A percentile compares a stretch with the other conserved stretches of the same genome.
Evolutionary conservation across 37 sponge, comb jelly and placozoan species (phyloP).

Genomic region (Spongia lamella): DNA sequence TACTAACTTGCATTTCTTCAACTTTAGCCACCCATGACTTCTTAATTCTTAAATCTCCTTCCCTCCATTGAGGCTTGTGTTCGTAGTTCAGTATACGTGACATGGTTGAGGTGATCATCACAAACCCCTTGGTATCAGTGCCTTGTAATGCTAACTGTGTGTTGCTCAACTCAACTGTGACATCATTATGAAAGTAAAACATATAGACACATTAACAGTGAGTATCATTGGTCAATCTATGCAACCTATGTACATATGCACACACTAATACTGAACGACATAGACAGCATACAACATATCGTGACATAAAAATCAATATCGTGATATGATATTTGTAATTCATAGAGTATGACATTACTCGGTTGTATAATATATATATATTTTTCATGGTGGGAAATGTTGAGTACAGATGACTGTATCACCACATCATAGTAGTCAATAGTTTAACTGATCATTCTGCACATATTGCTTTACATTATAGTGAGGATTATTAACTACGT

Average conservation of each 20-base stretch:
- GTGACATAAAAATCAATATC: no score
- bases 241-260: not conserved
- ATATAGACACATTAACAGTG: not conserved
- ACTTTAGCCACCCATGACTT: constrained; percentile 73
- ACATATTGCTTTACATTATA: no score
- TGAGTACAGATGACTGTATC: no score
- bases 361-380: no score
- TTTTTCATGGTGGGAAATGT: no score
- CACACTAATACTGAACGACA: not conserved
- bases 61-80: constrained; percentile 63
- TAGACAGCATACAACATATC: not conserved
- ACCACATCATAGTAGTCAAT: no score
- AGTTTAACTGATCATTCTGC: no score
- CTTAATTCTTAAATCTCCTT: constrained; percentile 72
- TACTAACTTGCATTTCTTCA: constrained; percentile 70
- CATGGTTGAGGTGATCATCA: constrained; percentile 63
- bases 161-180: constrained; percentile 75
- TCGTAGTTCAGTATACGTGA: constrained; percentile 70
- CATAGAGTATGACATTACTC: no score
- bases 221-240: not conserved
- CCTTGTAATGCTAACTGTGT: constrained; percentile 82
- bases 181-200: not conserved
- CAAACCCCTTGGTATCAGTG: constrained; percentile 64
- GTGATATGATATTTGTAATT: no score
- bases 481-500: no score